Evolutionary conservation across 2,113 vertebrate genomes (phyloP).

Genomic region (Chelonoidis abingdonii): DNA sequence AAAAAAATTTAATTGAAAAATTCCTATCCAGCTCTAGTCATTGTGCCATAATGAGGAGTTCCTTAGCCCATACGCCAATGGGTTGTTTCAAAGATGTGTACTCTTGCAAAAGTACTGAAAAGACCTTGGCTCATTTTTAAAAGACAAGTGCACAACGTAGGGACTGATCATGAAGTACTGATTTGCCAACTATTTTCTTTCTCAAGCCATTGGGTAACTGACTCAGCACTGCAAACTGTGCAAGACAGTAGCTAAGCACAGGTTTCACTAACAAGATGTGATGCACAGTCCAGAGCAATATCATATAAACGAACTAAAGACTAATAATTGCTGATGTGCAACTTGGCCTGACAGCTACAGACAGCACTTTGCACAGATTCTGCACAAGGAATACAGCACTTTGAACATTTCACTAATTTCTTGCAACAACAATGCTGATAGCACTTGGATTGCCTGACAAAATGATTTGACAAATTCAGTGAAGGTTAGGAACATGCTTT

Average conservation of each 20-base stretch:
- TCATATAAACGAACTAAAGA: background rate
- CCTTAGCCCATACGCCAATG: background rate
- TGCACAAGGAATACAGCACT: background rate
- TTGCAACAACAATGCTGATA: background rate
- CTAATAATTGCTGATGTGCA: background rate
- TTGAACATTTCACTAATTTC: background rate
- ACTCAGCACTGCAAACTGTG: background rate
- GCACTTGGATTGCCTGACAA: background rate
- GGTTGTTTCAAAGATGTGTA: background rate
- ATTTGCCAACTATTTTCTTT: background rate
- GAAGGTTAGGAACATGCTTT: background rate
- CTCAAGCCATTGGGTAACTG: background rate
- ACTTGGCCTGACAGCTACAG: background rate
- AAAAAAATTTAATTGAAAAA: background rate
- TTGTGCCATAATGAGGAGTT: background rate
- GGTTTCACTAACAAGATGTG: background rate
- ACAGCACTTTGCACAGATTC: background rate
- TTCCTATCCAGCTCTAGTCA: background rate
- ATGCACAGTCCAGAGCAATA: background rate
- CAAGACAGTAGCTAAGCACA: background rate
- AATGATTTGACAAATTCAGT: constrained; percentile 15
- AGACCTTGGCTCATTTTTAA: background rate
- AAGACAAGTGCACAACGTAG: background rate
- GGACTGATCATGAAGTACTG: background rate
- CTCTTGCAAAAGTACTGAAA: background rate